Conservation (phyloP, 1,140 invertebrate species). For the Branchinecta lindahli region DNA sequence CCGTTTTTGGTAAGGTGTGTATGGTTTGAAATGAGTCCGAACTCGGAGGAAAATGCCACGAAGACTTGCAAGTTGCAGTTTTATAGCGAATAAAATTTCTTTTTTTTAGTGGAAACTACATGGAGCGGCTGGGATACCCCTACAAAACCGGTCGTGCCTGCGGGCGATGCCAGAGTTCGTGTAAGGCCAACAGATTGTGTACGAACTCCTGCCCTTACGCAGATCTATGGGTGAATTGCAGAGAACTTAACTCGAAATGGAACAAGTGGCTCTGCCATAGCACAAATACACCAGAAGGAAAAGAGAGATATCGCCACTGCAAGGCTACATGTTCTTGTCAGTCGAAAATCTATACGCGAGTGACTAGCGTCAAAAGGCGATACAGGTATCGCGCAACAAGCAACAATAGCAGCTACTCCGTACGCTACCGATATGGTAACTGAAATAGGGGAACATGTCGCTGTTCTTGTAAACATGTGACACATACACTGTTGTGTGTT, state of each 20-base stretch:
- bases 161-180: slow-evolving; percentile 44
- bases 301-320: slow-evolving; percentile 41
- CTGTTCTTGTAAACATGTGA: too few relatives aligned
- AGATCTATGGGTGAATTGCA: slow-evolving; percentile 56
- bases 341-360: slow-evolving; percentile 29
- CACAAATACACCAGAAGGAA: slow-evolving; percentile 36
- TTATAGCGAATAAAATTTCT: slow-evolving; percentile 20
- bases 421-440: background rate
- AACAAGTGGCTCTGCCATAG: slow-evolving; percentile 45
- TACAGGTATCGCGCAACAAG: background rate
- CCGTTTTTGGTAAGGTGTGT: too few relatives aligned
- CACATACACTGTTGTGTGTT: too few relatives aligned
- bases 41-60: too few relatives aligned
- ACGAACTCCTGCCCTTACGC: slow-evolving; percentile 51
- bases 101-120: slow-evolving; percentile 49
- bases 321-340: slow-evolving; percentile 53
- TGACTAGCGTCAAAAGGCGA: slow-evolving; percentile 16
- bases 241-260: slow-evolving; percentile 40
- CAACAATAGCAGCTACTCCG: background rate
- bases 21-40: too few relatives aligned
- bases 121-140: slow-evolving; percentile 42
- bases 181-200: slow-evolving; percentile 46
- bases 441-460: too few relatives aligned
- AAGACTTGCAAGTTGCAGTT: too few relatives aligned
- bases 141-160: slow-evolving; percentile 48